Percentiles rank a stretch among this genome's conserved stretches.
These are phyloP conservation scores for Acronicta leporina DNA, from an alignment of 2,888 invertebrate species.

Conservation along the genomic window DNA sequence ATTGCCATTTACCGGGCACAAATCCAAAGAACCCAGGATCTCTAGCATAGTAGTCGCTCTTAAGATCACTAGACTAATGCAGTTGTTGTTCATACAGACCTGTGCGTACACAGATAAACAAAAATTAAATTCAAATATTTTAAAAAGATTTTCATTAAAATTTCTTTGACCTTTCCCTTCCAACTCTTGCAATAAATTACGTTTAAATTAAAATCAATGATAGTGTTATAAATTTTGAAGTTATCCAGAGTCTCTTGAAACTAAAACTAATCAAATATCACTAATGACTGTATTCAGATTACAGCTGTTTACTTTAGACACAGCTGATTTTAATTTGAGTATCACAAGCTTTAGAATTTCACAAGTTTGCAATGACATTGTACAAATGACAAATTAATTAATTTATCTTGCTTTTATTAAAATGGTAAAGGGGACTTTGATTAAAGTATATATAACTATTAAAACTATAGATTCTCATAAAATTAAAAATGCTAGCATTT, in stretches of 20 bases:
- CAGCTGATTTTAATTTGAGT: conserved; percentile 25
- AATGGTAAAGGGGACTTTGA: not conserved
- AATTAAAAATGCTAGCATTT: no score
- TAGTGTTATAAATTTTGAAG: conserved; percentile 6
- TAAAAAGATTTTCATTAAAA: not conserved
- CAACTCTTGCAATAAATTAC: not conserved
- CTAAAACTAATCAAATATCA: conserved; percentile 31
- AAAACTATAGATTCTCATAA: no score
- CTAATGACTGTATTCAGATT: conserved; percentile 35
- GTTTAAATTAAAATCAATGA: conserved; percentile 1
- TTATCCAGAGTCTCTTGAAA: conserved; percentile 1
- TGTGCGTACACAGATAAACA: no score
- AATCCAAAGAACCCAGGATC: no score
- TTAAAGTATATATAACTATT: not conserved
- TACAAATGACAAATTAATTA: conserved; percentile 1
- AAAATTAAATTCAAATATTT: no score
- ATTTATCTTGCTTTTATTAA: not conserved
- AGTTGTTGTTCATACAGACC: no score
- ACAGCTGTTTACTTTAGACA: conserved; percentile 18
- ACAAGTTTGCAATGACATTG: conserved; percentile 2
- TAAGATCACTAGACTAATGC: no score
- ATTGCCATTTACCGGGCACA: no score
- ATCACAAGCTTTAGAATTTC: conserved; percentile 1
- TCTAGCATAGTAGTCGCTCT: no score
- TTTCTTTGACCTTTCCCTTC: not conserved